A percentile compares a stretch with the other conserved stretches of the same genome.
Evolutionary conservation across 2,113 vertebrate species (phyloP).

Genomic region (Mirounga angustirostris): DNA sequence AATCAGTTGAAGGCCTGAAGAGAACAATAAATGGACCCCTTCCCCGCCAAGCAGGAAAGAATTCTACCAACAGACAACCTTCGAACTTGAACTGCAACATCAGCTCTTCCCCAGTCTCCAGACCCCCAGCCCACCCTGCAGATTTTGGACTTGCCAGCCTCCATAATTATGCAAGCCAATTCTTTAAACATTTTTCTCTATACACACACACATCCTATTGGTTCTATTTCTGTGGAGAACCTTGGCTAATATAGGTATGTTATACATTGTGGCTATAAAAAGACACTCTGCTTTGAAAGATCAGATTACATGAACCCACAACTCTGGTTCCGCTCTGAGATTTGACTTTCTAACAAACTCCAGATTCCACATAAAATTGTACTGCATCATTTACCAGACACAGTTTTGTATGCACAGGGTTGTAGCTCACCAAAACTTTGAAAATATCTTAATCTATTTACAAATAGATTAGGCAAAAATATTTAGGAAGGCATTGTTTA

Average conservation of each 20-base stretch:
- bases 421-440: constrained; percentile 15
- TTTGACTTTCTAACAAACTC: not conserved
- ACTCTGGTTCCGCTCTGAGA: not conserved
- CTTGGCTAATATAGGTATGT: not conserved
- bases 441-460: constrained; percentile 7
- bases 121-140: not conserved
- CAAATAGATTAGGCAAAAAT: constrained; percentile 23
- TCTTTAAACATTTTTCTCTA: constrained; percentile 4
- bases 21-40: not conserved
- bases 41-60: not conserved
- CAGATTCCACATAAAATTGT: not conserved
- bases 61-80: not conserved
- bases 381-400: not conserved
- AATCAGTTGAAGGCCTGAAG: not conserved
- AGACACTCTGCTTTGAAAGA: not conserved
- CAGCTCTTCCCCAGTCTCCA: not conserved
- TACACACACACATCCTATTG: not conserved
- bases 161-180: not conserved
- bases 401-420: not conserved
- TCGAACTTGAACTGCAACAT: not conserved
- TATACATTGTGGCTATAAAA: not conserved
- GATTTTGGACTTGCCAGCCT: not conserved
- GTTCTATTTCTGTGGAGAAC: not conserved
- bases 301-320: not conserved
- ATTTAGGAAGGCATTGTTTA: not conserved